Conservation (phyloP, 2,797 vertebrate species). For the Pempheris klunzingeri region DNA sequence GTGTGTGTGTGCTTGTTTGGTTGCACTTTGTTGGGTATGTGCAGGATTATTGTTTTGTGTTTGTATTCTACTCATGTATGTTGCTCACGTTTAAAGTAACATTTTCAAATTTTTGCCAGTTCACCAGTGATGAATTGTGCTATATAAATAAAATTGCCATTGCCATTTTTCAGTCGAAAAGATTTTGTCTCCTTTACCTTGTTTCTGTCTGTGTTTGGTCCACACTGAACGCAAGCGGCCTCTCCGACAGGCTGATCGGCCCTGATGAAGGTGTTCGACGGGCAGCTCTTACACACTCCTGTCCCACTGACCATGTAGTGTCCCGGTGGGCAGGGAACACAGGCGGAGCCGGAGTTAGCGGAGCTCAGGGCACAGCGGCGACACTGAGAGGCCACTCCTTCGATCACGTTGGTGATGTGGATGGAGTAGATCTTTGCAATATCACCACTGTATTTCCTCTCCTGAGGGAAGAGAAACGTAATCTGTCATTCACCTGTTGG, state of each 20-base stretch:
- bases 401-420: conserved; percentile 91
- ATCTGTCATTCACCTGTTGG: neutral
- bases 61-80: too few relatives aligned
- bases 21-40: too few relatives aligned
- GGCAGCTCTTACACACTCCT: conserved; percentile 88
- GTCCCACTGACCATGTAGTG: conserved; percentile 86
- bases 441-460: conserved; percentile 88
- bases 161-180: neutral
- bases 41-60: too few relatives aligned
- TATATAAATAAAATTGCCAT: too few relatives aligned
- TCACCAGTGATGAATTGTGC: too few relatives aligned
- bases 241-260: conserved; percentile 85
- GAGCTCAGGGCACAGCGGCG: conserved; percentile 88
- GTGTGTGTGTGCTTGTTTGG: too few relatives aligned
- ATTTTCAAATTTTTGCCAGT: too few relatives aligned
- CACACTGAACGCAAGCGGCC: conserved; percentile 88
- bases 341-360: conserved; percentile 79
- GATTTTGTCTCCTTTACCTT: conserved; percentile 77
- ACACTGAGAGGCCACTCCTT: conserved; percentile 93
- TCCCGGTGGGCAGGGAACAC: conserved; percentile 91
- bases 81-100: too few relatives aligned
- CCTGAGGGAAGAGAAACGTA: conserved; percentile 77
- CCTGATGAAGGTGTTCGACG: conserved; percentile 86
- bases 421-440: conserved; percentile 93
- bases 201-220: conserved; percentile 91